These are phyloP conservation scores for Spea hammondii DNA, from an alignment of 2,797 vertebrate genomes.

Conservation along the genomic window DNA sequence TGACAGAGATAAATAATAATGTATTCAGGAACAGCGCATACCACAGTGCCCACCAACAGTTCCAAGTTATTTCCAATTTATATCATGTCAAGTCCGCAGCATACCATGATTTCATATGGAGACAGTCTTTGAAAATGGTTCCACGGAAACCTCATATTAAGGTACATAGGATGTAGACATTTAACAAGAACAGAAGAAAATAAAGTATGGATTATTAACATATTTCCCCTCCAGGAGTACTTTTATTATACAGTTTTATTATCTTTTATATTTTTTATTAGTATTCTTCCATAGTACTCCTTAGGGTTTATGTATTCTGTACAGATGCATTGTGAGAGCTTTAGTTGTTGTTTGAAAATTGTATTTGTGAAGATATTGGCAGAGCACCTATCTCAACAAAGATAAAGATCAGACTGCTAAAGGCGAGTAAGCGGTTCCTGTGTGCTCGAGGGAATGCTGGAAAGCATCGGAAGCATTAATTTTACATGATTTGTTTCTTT, in stretches of 20 bases:
- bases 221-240: neutral
- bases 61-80: neutral
- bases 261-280: neutral
- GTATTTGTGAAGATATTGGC: neutral
- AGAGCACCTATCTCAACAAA: constrained; percentile 2
- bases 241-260: neutral
- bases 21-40: constrained; percentile 14
- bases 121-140: neutral
- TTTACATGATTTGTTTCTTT: constrained; percentile 19
- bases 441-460: neutral
- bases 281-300: neutral
- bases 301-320: neutral
- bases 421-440: neutral
- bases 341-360: neutral
- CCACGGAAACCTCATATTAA: neutral
- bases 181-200: neutral
- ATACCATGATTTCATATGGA: neutral
- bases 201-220: neutral
- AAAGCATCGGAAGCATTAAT: constrained; percentile 7
- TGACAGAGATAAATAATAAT: constrained; percentile 22
- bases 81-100: neutral
- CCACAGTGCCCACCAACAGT: neutral
- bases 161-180: neutral
- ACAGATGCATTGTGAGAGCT: neutral
- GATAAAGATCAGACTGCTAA: constrained; percentile 12